Base-by-base conservation (phyloP, 2,888 invertebrate genomes). In the Gibbula magus region DNA sequence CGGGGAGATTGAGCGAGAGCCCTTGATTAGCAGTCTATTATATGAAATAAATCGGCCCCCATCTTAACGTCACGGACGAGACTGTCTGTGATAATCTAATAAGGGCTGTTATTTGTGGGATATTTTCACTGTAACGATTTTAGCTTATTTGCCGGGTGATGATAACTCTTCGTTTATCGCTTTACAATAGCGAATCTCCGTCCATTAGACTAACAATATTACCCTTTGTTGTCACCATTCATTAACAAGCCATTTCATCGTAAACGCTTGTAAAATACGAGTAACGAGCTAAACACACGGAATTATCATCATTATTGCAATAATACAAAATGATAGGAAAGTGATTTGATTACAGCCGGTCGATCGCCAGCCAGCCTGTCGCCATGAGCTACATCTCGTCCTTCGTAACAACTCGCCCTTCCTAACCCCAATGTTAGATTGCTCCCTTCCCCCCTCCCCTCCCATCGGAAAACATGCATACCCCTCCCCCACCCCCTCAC, bases 31-130 rank as follows among this genome's bases (percentile, higher is more conserved):
- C 53, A 10, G 73, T 52, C 81, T 70, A 78, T 80, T 81, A 80
- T 79, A 51, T 35, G 25, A 45, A 78, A 81, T 82, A 85, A 85
- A 85, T 82, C 78, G 79, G 81, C 61, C 74, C 54, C 78, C 77
- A 81, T 80, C 75, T 75, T 73, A 45, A 79, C 73, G 79, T 77
- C 52, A 79, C n/a, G 70, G 74, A 52, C 54, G 51, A 56, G n/a
- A 53, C 51, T 66, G 75, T 25, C 54, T 70, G 54, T 76, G 80
- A 39, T 78, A 78, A 78, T 78, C 54, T 78, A 78, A 78, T 78
- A 78, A 78, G 51, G 73, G 32, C 54, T 25, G 29, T 70, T 70
- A 73, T 74, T 53, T 54, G 70, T 52, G 25, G 54, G 78, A 78
- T 78, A 78, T 70, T 78, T 78, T 73, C 39, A 73, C 73, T 54